phyloP scores from a whole-genome alignment of 1,140 invertebrate genomes.

The Drosophila prosaltans region DNA sequence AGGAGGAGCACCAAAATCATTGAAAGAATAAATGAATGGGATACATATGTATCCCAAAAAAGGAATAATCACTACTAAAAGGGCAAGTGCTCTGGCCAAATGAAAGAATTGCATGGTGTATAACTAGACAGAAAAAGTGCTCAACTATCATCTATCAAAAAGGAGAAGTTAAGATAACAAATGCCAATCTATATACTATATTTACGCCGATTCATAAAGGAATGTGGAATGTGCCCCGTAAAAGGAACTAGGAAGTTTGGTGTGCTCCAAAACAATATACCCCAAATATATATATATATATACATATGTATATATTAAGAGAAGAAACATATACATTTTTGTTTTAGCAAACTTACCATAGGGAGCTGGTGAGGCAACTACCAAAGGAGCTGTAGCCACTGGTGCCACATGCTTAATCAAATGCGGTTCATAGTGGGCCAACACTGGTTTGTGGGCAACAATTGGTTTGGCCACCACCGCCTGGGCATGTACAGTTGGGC shows the following conservation, averaged over 20 bases:
- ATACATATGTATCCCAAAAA: background rate
- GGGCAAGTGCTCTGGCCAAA: conserved; percentile 8
- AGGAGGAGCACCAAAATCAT: conserved; percentile 51
- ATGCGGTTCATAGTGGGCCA: conserved; percentile 66
- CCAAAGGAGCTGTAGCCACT: conserved; percentile 65
- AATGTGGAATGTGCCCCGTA: no score
- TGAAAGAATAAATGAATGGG: conserved; percentile 32
- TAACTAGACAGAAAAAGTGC: conserved; percentile 39
- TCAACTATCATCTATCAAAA: background rate
- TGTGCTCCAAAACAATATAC: background rate
- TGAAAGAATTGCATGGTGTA: conserved; percentile 22
- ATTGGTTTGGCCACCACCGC: conserved; percentile 73
- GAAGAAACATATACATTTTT: no score
- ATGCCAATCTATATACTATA: no score
- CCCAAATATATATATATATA: no score
- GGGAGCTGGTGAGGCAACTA: conserved; percentile 81
- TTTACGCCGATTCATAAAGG: no score
- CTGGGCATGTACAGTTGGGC: conserved; percentile 84
- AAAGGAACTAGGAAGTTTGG: background rate
- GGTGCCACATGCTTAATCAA: conserved; percentile 67
- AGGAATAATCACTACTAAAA: conserved; percentile 22
- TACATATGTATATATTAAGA: no score
- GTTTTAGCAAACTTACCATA: conserved; percentile 78
- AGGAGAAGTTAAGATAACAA: no score
- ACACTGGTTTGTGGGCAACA: conserved; percentile 70